Conservation (phyloP, 2,797 vertebrate species). For the Siniperca scherzeri region DNA sequence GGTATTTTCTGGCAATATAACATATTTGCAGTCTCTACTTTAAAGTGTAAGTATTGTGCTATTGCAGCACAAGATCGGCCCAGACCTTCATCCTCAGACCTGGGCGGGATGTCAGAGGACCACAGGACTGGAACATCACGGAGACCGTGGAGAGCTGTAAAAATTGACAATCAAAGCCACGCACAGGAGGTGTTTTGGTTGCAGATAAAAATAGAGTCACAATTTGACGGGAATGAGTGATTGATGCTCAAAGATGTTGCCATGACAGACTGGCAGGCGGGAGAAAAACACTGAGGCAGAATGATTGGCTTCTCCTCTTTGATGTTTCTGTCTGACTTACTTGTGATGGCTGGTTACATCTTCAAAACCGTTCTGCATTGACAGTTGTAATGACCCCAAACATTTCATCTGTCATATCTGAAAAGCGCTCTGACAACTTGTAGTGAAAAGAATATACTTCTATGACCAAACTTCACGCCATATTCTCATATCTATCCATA, state of each 20-base stretch:
- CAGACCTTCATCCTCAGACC: conserved; percentile 16
- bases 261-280: conserved; percentile 77
- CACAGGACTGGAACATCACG: conserved; percentile 30
- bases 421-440: conserved; percentile 64
- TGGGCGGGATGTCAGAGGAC: conserved; percentile 40
- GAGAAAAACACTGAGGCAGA: conserved; percentile 78
- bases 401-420: conserved; percentile 80
- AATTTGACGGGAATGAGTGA: conserved; percentile 74
- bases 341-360: conserved; percentile 80
- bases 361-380: conserved; percentile 76
- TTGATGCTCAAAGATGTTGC: conserved; percentile 79
- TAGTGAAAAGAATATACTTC: conserved; percentile 61
- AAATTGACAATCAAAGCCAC: conserved; percentile 64
- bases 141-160: conserved; percentile 25
- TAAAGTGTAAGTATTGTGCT: neutral
- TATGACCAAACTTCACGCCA: conserved; percentile 55
- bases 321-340: conserved; percentile 78
- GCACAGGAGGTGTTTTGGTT: conserved; percentile 55
- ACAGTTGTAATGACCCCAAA: conserved; percentile 82
- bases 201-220: conserved; percentile 75
- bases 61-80: neutral
- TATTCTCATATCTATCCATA: conserved; percentile 45
- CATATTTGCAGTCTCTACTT: neutral
- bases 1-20: conserved; percentile 9
- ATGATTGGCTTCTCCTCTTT: conserved; percentile 82